Conservation (phyloP, 37 sponge, comb jelly and placozoan genomes). For the Chondrosia reniformis region DNA sequence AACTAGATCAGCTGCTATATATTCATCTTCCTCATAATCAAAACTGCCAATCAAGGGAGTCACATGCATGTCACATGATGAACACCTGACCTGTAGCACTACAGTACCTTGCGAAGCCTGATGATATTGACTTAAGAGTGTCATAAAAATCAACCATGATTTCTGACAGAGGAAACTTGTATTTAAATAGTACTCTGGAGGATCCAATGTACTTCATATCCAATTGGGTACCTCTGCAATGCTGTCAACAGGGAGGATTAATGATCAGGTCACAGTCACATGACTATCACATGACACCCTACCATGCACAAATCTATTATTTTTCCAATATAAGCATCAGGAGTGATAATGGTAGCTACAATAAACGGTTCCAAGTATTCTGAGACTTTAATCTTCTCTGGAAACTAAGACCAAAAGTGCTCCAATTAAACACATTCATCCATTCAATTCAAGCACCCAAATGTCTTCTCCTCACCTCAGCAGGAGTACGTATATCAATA, state of each 20-base stretch:
- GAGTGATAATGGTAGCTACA: constrained; percentile 64
- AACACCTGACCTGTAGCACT: background rate
- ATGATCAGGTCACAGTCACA: background rate
- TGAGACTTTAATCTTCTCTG: constrained; percentile 23
- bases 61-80: background rate
- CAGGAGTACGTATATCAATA: background rate
- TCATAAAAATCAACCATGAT: constrained; percentile 86
- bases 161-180: constrained; percentile 79
- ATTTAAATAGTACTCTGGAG: constrained; percentile 71
- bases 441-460: too few species aligned
- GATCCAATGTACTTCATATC: constrained; percentile 62
- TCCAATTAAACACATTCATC: background rate
- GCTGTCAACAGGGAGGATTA: constrained; percentile 18
- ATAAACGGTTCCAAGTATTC: constrained; percentile 80
- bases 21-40: constrained; percentile 95
- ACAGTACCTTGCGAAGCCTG: constrained; percentile 86
- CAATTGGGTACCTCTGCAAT: constrained; percentile 64
- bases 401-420: constrained; percentile 46
- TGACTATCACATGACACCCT: background rate
- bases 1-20: constrained; percentile 59
- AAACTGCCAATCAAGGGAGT: constrained; percentile 48
- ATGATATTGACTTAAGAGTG: constrained; percentile 74
- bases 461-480: too few species aligned
- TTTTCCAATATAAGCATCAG: constrained; percentile 73
- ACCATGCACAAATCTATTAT: constrained; percentile 32